Percentiles rank a stretch among this genome's conserved stretches.
Conservation (phyloP, 92 coral and sea anemone genomes). For the Parazoanthus swiftii region DNA sequence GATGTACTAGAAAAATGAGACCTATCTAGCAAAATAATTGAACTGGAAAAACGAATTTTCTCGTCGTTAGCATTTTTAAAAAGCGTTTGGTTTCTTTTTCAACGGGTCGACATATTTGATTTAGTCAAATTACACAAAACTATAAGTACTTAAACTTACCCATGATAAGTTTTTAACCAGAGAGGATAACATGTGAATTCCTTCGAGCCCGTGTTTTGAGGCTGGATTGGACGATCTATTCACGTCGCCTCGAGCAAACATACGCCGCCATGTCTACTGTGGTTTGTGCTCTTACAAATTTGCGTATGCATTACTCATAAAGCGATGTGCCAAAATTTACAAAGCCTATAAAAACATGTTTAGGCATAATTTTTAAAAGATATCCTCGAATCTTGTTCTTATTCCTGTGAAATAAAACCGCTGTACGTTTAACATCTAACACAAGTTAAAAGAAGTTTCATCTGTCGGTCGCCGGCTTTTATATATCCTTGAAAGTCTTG, state of each 20-base stretch:
- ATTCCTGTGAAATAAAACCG: not conserved
- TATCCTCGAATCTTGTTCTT: not conserved
- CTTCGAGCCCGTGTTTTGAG: constrained; percentile 1
- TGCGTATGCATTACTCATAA: constrained; percentile 22
- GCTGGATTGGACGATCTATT: not conserved
- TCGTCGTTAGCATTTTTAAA: not conserved
- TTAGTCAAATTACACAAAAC: not conserved
- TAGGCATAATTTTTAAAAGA: not conserved
- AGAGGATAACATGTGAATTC: constrained; percentile 38
- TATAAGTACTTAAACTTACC: constrained; percentile 36
- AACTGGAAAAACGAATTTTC: not conserved
- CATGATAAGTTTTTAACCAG: constrained; percentile 30
- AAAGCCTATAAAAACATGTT: constrained; percentile 39
- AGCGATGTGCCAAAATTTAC: constrained; percentile 19
- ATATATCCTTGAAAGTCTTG: no score
- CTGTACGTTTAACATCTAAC: not conserved
- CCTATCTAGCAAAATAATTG: not conserved
- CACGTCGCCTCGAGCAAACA: not conserved
- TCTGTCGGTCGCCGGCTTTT: not conserved
- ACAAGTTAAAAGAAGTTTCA: not conserved
- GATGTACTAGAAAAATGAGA: not conserved
- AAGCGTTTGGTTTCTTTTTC: not conserved
- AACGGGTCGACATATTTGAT: not conserved
- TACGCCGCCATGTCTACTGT: constrained; percentile 6
- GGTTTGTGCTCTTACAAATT: constrained; percentile 15